A percentile compares a stretch with the other conserved stretches of the same genome.
Conservation (phyloP, 1,140 invertebrate species). For the Rhopalosiphum maidis region DNA sequence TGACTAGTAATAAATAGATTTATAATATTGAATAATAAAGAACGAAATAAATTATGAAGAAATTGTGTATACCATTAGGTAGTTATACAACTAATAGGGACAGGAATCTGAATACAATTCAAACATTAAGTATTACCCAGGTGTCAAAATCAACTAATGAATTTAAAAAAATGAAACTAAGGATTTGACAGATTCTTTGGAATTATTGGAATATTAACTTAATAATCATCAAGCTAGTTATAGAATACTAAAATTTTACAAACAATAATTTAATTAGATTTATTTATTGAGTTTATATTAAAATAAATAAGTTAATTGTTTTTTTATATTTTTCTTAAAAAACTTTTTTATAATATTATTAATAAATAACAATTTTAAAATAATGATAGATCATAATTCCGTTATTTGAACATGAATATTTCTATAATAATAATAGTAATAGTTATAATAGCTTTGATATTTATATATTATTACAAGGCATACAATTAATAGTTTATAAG, state of each 20-base stretch:
- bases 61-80: background rate
- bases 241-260: background rate
- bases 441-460: background rate
- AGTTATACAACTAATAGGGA: background rate
- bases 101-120: background rate
- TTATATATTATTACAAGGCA: background rate
- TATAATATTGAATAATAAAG: background rate
- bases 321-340: background rate
- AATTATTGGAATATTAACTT: too few relatives aligned
- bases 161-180: background rate
- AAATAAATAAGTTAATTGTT: background rate
- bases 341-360: background rate
- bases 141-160: background rate
- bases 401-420: background rate
- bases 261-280: too few relatives aligned
- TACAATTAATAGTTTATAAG: too few relatives aligned
- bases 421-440: too few relatives aligned
- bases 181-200: background rate
- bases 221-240: background rate
- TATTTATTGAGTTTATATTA: too few relatives aligned
- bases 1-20: background rate
- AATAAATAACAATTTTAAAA: background rate
- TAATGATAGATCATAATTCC: background rate
- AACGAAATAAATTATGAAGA: background rate
- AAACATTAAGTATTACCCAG: background rate